A percentile compares a stretch with the other conserved stretches of the same genome.
Evolutionary conservation across 2,888 invertebrate species (phyloP).

Genomic region (Quadriops clusia): DNA sequence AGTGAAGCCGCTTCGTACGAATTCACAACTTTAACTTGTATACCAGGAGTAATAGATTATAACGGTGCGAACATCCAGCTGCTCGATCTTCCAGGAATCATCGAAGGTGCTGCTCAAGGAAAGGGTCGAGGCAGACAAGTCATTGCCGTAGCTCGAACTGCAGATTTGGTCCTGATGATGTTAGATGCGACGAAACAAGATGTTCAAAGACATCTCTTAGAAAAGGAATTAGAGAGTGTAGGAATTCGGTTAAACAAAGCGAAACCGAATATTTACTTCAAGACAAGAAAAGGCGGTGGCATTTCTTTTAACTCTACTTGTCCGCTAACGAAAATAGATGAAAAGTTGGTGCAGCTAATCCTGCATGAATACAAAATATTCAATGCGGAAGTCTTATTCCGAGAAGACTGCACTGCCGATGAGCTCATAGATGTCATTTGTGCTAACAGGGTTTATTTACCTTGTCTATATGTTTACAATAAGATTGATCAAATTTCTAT

Average conservation of each 20-base stretch:
- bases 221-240: constrained; percentile 92
- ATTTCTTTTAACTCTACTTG: constrained; percentile 95
- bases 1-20: constrained; percentile 97
- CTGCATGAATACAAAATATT: constrained; percentile 97
- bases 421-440: constrained; percentile 97
- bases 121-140: constrained; percentile 47
- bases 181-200: constrained; percentile 97
- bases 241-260: constrained; percentile 92
- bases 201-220: constrained; percentile 82
- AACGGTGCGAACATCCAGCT: constrained; percentile 98
- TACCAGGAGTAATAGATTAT: constrained; percentile 97
- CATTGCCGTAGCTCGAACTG: constrained; percentile 96
- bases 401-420: constrained; percentile 91
- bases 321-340: constrained; percentile 82
- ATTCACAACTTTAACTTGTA: constrained; percentile 97
- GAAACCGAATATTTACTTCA: constrained; percentile 97
- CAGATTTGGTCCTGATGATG: constrained; percentile 98
- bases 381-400: constrained; percentile 88
- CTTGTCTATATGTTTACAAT: constrained; percentile 97
- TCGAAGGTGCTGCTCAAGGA: constrained; percentile 92
- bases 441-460: constrained; percentile 89
- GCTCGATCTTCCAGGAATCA: constrained; percentile 97
- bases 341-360: constrained; percentile 96
- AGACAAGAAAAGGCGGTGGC: constrained; percentile 95
- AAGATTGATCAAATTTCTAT: constrained; percentile 99